Conservation (phyloP, 35 echinoderm and acorn worm genomes). For the Apostichopus californicus region DNA sequence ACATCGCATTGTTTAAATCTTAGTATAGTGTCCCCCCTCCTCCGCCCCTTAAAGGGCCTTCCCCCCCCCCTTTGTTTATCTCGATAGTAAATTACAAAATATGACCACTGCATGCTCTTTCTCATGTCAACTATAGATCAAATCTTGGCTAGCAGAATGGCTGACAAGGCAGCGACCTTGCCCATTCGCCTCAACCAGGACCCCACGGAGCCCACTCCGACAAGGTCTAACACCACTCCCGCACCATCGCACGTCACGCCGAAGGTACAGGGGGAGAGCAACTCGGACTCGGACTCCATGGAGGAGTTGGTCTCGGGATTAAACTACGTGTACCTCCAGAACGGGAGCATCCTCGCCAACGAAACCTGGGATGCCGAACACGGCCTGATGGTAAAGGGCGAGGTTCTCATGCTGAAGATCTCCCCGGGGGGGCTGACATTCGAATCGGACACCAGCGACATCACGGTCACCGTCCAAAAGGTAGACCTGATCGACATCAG, state of each 20-base stretch:
- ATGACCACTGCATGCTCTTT: no score
- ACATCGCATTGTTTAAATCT: no score
- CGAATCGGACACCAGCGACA: neutral
- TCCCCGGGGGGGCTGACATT: neutral
- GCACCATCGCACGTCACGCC: neutral
- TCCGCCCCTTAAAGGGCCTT: no score
- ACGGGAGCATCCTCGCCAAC: conserved; percentile 29
- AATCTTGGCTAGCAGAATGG: neutral
- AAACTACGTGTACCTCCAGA: conserved; percentile 41
- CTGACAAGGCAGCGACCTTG: conserved; percentile 23
- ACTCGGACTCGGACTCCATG: conserved; percentile 23
- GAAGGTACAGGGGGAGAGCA: neutral
- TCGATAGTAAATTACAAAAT: no score
- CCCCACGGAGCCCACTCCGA: conserved; percentile 18
- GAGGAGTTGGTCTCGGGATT: neutral
- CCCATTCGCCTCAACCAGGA: conserved; percentile 26
- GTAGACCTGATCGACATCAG: conserved; percentile 10
- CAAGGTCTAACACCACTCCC: neutral
- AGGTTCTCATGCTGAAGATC: conserved; percentile 6
- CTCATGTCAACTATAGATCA: neutral
- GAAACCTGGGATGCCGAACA: conserved; percentile 27
- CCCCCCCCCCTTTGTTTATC: no score
- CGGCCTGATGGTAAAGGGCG: conserved; percentile 27
- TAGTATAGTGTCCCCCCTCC: no score
- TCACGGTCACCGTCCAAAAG: conserved; percentile 30